Percentiles rank a stretch among this genome's conserved stretches.
Evolutionary conservation across 2,888 invertebrate genomes (phyloP).

Genomic region (Agrilus mali): DNA sequence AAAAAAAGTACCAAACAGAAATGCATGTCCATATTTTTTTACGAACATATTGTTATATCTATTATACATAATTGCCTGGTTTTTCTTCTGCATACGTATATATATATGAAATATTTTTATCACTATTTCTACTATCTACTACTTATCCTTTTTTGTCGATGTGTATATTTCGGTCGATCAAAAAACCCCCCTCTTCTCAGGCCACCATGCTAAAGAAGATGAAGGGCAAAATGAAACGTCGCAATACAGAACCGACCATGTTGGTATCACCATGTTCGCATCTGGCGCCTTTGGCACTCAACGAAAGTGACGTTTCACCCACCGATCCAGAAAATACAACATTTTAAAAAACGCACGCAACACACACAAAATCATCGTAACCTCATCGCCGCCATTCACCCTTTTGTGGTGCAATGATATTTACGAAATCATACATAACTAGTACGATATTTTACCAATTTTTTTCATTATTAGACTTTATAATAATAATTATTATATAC

Average conservation of each 20-base stretch:
- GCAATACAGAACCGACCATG: conserved; percentile 83
- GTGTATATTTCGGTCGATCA: no score
- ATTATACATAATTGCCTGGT: no score
- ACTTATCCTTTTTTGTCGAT: no score
- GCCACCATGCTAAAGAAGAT: conserved; percentile 99
- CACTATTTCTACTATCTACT: no score
- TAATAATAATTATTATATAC: no score
- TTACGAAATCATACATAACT: conserved; percentile 33
- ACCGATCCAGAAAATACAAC: conserved; percentile 34
- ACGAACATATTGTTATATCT: no score
- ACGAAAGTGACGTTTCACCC: conserved; percentile 34
- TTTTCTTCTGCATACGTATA: no score
- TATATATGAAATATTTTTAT: no score
- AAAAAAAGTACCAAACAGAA: no score
- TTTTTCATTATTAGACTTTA: no score
- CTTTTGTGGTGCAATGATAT: conserved; percentile 34
- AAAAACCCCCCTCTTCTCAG: conserved; percentile 47
- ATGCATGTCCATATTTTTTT: background rate
- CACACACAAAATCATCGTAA: no score
- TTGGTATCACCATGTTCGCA: conserved; percentile 38
- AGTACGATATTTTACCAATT: conserved; percentile 46
- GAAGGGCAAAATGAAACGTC: conserved; percentile 90
- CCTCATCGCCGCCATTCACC: no score
- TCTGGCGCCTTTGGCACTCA: conserved; percentile 35
- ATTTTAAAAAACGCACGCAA: conserved; percentile 22